A percentile compares a stretch with the other conserved stretches of the same genome.
Conservation (phyloP, 2,113 vertebrate species). For the Tragelaphus scriptus region DNA sequence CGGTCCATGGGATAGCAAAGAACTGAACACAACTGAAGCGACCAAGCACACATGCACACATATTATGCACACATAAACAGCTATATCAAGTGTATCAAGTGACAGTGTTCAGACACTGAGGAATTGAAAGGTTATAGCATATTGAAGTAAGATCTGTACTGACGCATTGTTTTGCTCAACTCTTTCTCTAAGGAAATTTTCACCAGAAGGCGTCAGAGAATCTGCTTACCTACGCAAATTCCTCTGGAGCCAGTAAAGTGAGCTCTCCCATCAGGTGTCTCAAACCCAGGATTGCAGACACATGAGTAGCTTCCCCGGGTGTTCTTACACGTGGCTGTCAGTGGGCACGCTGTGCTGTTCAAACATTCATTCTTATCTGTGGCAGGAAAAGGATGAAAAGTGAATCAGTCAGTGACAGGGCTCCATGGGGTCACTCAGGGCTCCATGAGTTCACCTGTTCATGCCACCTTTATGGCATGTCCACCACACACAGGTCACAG, state of each 20-base stretch:
- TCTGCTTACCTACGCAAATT: background rate
- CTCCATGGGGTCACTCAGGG: background rate
- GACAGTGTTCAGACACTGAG: background rate
- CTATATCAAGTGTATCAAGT: background rate
- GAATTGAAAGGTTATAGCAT: background rate
- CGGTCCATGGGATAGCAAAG: accelerated
- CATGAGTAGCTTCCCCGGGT: background rate
- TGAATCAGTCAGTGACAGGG: background rate
- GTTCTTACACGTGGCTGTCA: background rate
- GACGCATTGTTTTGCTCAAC: background rate
- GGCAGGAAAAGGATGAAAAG: background rate
- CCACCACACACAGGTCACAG: background rate
- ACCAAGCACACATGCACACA: background rate
- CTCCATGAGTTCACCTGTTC: background rate
- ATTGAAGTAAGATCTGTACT: background rate
- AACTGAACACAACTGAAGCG: background rate
- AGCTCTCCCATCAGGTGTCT: background rate
- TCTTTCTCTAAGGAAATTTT: background rate
- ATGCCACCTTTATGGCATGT: background rate
- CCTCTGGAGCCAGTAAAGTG: background rate
- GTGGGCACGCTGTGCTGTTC: background rate
- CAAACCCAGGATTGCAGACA: background rate
- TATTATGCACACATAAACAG: background rate
- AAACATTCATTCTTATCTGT: background rate
- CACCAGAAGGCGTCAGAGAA: background rate